A percentile compares a stretch with the other conserved stretches of the same genome.
phyloP scores from a whole-genome alignment of 2,888 invertebrate species.

The Pediacus dermestoides region DNA sequence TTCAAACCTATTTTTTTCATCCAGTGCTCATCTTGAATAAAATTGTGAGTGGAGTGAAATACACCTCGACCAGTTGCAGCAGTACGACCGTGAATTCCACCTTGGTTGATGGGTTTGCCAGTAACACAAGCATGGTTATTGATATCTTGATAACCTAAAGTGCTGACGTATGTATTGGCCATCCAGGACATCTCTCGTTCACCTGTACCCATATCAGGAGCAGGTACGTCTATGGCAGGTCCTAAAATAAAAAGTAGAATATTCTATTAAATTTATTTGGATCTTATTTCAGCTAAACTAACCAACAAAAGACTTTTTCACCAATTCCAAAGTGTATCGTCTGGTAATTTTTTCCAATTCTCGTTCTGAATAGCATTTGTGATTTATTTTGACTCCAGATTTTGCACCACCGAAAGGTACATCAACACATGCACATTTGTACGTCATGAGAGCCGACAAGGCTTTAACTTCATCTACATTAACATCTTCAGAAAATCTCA shows the following conservation, averaged over 20 bases:
- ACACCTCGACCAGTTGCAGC: conserved; percentile 94
- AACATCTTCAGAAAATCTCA: conserved; percentile 91
- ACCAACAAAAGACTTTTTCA: conserved; percentile 95
- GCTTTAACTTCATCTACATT: conserved; percentile 93
- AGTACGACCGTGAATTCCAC: conserved; percentile 94
- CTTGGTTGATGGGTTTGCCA: conserved; percentile 94
- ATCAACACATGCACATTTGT: conserved; percentile 98
- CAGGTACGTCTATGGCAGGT: conserved; percentile 97
- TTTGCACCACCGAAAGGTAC: conserved; percentile 98
- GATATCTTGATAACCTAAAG: conserved; percentile 87
- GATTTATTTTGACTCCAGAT: conserved; percentile 95
- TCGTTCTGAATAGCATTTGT: conserved; percentile 82
- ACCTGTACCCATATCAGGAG: conserved; percentile 97
- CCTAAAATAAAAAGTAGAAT: conserved; percentile 61
- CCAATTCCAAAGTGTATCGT: conserved; percentile 89
- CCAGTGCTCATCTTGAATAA: conserved; percentile 90
- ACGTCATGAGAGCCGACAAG: conserved; percentile 95
- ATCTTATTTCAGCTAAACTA: no score
- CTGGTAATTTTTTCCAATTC: conserved; percentile 97
- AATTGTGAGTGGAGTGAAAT: conserved; percentile 91
- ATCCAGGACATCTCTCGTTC: conserved; percentile 99
- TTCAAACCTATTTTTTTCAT: conserved; percentile 87
- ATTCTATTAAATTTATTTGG: no score
- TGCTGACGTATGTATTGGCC: conserved; percentile 95
- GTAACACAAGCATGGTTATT: conserved; percentile 97